Base-by-base conservation (phyloP, 2,113 vertebrate species). In the Paramisgurnus dabryanus region DNA sequence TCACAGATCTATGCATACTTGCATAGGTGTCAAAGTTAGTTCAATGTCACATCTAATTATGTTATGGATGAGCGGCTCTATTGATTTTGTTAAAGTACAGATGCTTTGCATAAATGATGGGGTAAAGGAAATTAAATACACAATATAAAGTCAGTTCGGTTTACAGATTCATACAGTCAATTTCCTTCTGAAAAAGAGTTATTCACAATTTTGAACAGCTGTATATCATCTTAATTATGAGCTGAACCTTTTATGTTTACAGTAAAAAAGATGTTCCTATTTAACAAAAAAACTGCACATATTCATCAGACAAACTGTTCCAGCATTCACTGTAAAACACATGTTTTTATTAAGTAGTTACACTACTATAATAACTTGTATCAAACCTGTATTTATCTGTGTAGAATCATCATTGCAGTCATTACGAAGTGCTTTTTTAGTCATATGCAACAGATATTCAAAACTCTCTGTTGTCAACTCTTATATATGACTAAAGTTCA, bases 21-120 rank as follows among this genome's bases (percentile, higher is more conserved):
- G 50, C 55, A 58, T 58, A 60, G 55, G 40, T 73, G 40, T 73
- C 55, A 58, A 73, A 58, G 70, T 58, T 18, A 58, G 39, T 73
- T 73, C 70, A 73, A 73, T 58, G 70, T 73, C 53, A 73, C 18
- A 39, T 72, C 39, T 73, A 60, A 73, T 73, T 58, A 73, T 73
- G 70, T 58, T 58, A 58, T 73, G 70, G 70, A 73, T 73, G 70
- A 60, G 41, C 17, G 58, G 70, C 70, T 73, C 55, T 73, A 43
- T 45, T 73, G 70, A 58, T 58, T 73, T 60, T 58, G 55, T 58
- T 60, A 60, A 9, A 60, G 39, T 34, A 60, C n/a, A 60, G 70
- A 60, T 22, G 55, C 70, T 73, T 73, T 73, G 70, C 53, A 73
- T 73, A 73, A 60, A 60, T 73, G 40, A 72, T 22, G 10, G 70